These are phyloP conservation scores for Xanthostigma xanthostigma DNA, from an alignment of 2,888 invertebrate species.

Conservation along the genomic window DNA sequence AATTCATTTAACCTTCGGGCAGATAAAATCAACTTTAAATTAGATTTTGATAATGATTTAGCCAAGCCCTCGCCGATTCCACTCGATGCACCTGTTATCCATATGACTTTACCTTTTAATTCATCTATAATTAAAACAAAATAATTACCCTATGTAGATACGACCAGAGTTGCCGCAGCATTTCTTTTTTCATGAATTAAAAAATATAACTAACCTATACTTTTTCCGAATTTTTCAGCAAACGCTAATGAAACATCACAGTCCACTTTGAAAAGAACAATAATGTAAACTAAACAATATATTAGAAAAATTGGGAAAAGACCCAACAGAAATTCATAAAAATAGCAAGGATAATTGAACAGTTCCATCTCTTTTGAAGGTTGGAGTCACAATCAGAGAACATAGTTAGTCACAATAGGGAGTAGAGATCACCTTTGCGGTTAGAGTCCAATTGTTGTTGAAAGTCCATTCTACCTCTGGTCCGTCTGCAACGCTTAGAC, in stretches of 20 bases:
- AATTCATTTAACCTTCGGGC: slow-evolving; percentile 48
- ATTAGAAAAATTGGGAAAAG: too few relatives aligned
- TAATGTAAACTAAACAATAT: too few relatives aligned
- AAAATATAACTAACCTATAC: slow-evolving; percentile 32
- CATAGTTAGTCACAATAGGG: too few relatives aligned
- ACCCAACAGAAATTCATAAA: too few relatives aligned
- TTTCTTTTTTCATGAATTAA: not conserved
- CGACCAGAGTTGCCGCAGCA: not conserved
- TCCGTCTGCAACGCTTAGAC: too few relatives aligned
- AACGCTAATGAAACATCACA: slow-evolving; percentile 43
- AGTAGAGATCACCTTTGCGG: too few relatives aligned
- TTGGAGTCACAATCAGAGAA: too few relatives aligned
- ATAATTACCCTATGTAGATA: not conserved
- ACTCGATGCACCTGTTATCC: slow-evolving; percentile 74
- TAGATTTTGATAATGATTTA: slow-evolving; percentile 45
- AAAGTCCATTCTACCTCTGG: too few relatives aligned
- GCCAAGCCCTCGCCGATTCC: slow-evolving; percentile 68
- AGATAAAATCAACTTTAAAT: slow-evolving; percentile 50
- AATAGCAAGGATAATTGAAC: too few relatives aligned
- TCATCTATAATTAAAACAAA: slow-evolving; percentile 24
- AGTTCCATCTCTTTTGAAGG: too few relatives aligned
- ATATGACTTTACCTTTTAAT: slow-evolving; percentile 54
- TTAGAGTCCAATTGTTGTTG: too few relatives aligned
- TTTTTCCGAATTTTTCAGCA: slow-evolving; percentile 43
- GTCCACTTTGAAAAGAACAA: slow-evolving; percentile 23